Evolutionary conservation across 2,888 invertebrate genomes (phyloP), one percentile per base, ranked within the genome.

Genomic region (Alloscopus bannaensis): DNA sequence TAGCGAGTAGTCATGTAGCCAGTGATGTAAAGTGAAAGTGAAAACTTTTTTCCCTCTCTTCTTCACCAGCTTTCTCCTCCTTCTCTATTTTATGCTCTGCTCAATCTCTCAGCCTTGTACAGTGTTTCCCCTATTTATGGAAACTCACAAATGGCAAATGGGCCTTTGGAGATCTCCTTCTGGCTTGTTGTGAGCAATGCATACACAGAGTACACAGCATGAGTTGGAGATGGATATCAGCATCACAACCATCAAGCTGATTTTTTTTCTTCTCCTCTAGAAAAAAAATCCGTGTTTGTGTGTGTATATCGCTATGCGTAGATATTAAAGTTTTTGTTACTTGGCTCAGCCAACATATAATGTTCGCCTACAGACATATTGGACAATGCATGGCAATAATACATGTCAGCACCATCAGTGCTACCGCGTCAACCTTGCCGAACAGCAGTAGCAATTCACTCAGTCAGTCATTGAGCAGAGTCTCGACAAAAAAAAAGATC

Each of bases 111-210:
- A 47, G n/a, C 13, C 59, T 31, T n/a, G n/a, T n/a, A n/a, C n/a
- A n/a, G n/a, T n/a, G n/a, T 59, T 55, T 55, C 36, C 36, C 36
- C 31, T 29, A 59, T 29, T 59, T 52, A 64, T 71, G 71, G 42
- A 72, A 72, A 42, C 55, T 72, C 36, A 29, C 72, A 62, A 71
- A 60, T 71, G 62, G 62, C 57, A 70, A 72, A 72, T 72, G 64
- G 64, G 52, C 28, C 72, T 64, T 40, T 64, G 29, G 72, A 62
- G 64, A 72, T 22, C 26, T 29, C 29, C 42, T 57, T 42, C 50
- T 20, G 29, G 36, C 20, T 50, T 24, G 55, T 55, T 55, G 22
- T 22, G 29, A 22, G 60, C 45, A 60, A 50, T 71, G 36, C 60
- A 40, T 40, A 31, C 20, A n/a, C 50, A 47, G 6, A 4, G n/a